These are phyloP conservation scores for Chamaetylas fuelleborni DNA, from an alignment of 2,113 vertebrate genomes.

Conservation along the genomic window DNA sequence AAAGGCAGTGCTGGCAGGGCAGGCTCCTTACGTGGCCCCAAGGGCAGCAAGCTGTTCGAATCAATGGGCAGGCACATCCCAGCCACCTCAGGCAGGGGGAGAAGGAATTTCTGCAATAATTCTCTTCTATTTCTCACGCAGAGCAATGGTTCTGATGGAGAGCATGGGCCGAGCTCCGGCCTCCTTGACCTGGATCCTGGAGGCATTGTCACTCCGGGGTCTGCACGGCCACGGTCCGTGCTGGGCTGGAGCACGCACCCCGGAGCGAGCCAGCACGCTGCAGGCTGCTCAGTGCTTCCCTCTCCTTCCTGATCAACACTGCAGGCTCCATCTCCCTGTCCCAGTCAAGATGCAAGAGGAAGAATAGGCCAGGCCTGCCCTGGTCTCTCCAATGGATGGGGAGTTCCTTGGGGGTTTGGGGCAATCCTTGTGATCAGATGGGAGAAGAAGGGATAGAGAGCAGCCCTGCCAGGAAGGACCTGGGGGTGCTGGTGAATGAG, in stretches of 20 bases:
- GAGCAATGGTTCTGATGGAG: not conserved
- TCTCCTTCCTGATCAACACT: not conserved
- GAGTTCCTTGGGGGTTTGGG: not conserved
- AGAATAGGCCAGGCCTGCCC: not conserved
- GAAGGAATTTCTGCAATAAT: not conserved
- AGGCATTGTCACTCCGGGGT: not conserved
- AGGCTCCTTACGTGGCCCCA: not conserved
- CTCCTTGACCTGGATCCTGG: not conserved
- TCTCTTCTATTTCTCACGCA: accelerated
- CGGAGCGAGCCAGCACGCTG: not conserved
- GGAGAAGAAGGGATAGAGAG: not conserved
- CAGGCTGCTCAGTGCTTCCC: not conserved
- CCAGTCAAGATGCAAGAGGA: not conserved
- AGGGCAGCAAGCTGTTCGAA: accelerated
- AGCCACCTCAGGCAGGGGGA: accelerated
- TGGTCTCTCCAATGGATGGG: not conserved
- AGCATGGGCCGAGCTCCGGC: not conserved
- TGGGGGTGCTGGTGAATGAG: not conserved
- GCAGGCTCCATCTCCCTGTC: not conserved
- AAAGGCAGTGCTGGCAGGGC: not conserved
- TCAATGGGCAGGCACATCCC: not conserved
- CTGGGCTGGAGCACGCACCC: not conserved
- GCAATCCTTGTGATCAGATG: not conserved
- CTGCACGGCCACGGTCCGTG: not conserved
- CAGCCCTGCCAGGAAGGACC: not conserved